These are phyloP conservation scores for Drosophila gunungcola DNA, from an alignment of 1,140 invertebrate species.

Conservation along the genomic window DNA sequence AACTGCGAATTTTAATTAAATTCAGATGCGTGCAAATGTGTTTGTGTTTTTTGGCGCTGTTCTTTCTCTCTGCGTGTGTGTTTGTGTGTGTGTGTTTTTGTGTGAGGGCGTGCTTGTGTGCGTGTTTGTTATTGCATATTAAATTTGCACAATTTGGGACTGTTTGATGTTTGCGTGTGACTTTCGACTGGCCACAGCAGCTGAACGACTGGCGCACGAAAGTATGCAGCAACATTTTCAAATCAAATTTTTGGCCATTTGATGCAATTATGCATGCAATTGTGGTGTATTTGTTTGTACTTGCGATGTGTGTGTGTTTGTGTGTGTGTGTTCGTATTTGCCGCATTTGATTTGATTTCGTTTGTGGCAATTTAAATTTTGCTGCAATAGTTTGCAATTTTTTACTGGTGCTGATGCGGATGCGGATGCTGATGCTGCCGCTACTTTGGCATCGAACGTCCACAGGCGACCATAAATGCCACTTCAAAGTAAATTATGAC, in stretches of 20 bases:
- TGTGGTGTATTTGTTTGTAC: slow-evolving; percentile 55
- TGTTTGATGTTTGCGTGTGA: slow-evolving; percentile 74
- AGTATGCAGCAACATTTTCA: slow-evolving; percentile 68
- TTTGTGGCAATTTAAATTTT: slow-evolving; percentile 51
- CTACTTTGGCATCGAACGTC: slow-evolving; percentile 25
- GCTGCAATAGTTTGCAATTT: slow-evolving; percentile 24
- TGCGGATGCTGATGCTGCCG: not conserved
- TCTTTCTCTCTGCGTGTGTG: slow-evolving; percentile 4
- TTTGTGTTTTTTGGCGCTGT: slow-evolving; percentile 20
- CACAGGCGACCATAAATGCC: slow-evolving; percentile 70
- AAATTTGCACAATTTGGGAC: slow-evolving; percentile 69
- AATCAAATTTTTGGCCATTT: slow-evolving; percentile 78
- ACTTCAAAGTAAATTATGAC: slow-evolving; percentile 81
- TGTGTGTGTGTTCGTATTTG: slow-evolving; percentile 46
- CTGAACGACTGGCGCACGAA: slow-evolving; percentile 44
- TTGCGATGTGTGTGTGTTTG: not conserved
- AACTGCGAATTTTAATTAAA: slow-evolving; percentile 80
- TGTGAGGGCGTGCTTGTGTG: slow-evolving; percentile 3
- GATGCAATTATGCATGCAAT: slow-evolving; percentile 81
- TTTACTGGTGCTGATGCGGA: not conserved
- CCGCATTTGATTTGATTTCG: slow-evolving; percentile 51
- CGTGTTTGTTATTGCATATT: slow-evolving; percentile 66
- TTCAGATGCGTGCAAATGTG: slow-evolving; percentile 65
- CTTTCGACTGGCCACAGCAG: slow-evolving; percentile 58
- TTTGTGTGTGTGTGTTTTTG: slow-evolving; percentile 12